Conservation (phyloP, 2,888 invertebrate genomes). For the Rhyacophila evoluta region DNA sequence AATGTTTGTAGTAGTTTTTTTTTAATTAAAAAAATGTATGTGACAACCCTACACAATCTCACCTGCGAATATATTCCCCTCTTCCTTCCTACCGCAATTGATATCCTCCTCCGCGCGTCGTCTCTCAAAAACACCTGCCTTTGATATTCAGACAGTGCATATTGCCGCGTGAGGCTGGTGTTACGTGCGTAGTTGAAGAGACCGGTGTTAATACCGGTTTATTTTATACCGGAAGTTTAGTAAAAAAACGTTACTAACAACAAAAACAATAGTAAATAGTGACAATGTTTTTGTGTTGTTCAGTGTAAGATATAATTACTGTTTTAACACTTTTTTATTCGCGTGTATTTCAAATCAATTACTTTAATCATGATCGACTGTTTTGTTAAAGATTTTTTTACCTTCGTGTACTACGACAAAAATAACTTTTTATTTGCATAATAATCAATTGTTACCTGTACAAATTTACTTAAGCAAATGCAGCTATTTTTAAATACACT, state of each 20-base stretch:
- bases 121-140: conserved; percentile 1
- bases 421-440: too few relatives aligned
- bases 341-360: too few relatives aligned
- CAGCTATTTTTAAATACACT: too few relatives aligned
- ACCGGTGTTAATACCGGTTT: background rate
- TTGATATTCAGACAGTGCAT: background rate
- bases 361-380: too few relatives aligned
- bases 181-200: background rate
- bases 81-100: conserved; percentile 3
- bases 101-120: background rate
- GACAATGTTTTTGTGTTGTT: background rate
- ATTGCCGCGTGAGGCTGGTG: background rate
- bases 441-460: too few relatives aligned
- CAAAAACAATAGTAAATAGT: background rate
- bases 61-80: conserved; percentile 2
- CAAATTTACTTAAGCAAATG: too few relatives aligned
- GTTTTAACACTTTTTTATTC: too few relatives aligned
- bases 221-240: background rate
- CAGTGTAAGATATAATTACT: background rate
- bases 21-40: background rate
- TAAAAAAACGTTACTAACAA: background rate
- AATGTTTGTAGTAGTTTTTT: too few relatives aligned
- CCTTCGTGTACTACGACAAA: too few relatives aligned
- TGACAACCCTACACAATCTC: background rate
- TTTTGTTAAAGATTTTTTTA: too few relatives aligned